A percentile compares a stretch with the other conserved stretches of the same genome.
Conservation (phyloP, 2,888 invertebrate species). For the Odontomyia ornata region DNA sequence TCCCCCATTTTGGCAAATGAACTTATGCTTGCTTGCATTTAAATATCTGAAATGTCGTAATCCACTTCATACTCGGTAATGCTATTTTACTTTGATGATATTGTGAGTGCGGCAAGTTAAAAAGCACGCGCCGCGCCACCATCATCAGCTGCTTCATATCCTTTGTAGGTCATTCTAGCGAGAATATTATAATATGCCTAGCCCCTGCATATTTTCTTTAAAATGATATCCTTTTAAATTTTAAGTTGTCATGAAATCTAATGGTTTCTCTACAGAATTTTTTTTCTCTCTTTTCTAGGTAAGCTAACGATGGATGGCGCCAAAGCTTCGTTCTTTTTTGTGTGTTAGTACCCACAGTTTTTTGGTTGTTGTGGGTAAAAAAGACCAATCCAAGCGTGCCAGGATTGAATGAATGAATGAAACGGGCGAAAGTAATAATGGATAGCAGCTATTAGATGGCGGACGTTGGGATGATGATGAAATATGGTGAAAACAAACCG, state of each 20-base stretch:
- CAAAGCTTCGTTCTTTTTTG: not conserved
- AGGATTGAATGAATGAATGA: not conserved
- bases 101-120: slow-evolving; percentile 12
- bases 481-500: not conserved
- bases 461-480: too few relatives aligned
- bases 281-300: slow-evolving; percentile 29
- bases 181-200: slow-evolving; percentile 42
- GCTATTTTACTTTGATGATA: slow-evolving; percentile 35
- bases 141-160: not conserved
- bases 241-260: slow-evolving; percentile 38
- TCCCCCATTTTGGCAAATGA: slow-evolving; percentile 14
- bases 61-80: slow-evolving; percentile 32
- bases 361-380: not conserved
- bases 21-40: slow-evolving; percentile 20
- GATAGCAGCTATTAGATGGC: too few relatives aligned
- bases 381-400: not conserved
- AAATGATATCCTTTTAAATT: slow-evolving; percentile 44
- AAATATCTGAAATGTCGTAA: slow-evolving; percentile 7
- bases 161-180: slow-evolving; percentile 44
- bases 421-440: too few relatives aligned
- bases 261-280: too few relatives aligned
- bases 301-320: not conserved
- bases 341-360: too few relatives aligned
- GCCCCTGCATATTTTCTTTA: slow-evolving; percentile 36
- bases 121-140: not conserved